Conservation (phyloP, 2,113 vertebrate genomes). For the Cygnus atratus region DNA sequence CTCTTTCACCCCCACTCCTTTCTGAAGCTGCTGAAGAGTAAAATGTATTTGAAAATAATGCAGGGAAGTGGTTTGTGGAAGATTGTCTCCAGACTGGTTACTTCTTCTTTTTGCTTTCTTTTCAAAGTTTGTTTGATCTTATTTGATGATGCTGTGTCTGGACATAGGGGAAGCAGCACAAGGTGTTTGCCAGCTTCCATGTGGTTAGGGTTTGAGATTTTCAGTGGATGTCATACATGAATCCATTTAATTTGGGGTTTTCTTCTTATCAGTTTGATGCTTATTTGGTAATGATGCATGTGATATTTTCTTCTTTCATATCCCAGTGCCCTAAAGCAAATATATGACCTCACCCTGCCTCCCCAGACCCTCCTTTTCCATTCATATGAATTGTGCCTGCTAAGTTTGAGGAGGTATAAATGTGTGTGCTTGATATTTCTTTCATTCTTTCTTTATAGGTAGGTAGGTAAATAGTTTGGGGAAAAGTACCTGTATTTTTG, state of each 20-base stretch:
- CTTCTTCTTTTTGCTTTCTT: conserved; percentile 46
- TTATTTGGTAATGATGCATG: conserved; percentile 43
- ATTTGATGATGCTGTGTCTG: conserved; percentile 56
- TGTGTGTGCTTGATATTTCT: conserved; percentile 59
- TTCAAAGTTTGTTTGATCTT: conserved; percentile 57
- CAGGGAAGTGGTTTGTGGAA: conserved; percentile 70
- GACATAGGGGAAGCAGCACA: neutral
- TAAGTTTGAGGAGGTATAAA: conserved; percentile 43
- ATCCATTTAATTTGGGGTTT: neutral
- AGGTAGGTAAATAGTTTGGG: conserved; percentile 51
- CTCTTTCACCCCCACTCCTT: neutral
- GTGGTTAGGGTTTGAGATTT: conserved; percentile 26
- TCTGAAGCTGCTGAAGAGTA: conserved; percentile 50
- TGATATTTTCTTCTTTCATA: conserved; percentile 12
- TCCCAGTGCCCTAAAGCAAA: neutral
- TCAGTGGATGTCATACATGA: neutral
- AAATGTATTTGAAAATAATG: conserved; percentile 69
- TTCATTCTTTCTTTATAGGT: conserved; percentile 29
- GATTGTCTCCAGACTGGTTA: conserved; percentile 60
- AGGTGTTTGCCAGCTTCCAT: conserved; percentile 18
- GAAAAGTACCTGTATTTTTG: conserved; percentile 25
- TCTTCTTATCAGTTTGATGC: conserved; percentile 17
- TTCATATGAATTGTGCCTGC: conserved; percentile 21
- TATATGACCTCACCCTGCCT: neutral
- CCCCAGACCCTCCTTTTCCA: neutral